Conservation (phyloP, 2,113 vertebrate species). For the Prinia subflava region DNA sequence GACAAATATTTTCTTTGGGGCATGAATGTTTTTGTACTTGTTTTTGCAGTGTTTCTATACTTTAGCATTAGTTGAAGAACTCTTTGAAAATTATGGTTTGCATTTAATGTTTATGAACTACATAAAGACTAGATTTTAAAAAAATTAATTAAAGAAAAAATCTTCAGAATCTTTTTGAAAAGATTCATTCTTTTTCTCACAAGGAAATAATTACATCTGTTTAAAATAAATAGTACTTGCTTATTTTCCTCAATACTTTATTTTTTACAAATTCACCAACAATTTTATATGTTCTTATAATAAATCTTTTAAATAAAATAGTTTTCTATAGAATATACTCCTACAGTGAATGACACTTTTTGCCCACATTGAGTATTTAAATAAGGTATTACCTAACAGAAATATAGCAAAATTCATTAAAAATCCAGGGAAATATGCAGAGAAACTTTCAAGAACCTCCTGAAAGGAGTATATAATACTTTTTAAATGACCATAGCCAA, state of each 20-base stretch:
- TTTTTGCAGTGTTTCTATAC: neutral
- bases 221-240: neutral
- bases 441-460: neutral
- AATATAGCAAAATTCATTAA: neutral
- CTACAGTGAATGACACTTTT: neutral
- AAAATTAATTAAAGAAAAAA: neutral
- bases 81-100: neutral
- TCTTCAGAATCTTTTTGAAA: neutral
- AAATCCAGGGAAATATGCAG: neutral
- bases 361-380: neutral
- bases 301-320: neutral
- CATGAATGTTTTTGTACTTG: neutral
- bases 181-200: neutral
- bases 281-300: neutral
- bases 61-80: neutral
- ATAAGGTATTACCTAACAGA: neutral
- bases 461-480: neutral
- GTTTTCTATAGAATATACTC: neutral
- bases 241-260: neutral
- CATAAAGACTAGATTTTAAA: neutral
- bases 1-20: neutral
- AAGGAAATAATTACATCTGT: neutral
- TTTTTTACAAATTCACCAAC: neutral
- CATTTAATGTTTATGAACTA: neutral
- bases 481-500: neutral